Evolutionary conservation across 2,797 vertebrate genomes (phyloP), one percentile per base, ranked within the genome.

Genomic region (Bradypodion ventrale): DNA sequence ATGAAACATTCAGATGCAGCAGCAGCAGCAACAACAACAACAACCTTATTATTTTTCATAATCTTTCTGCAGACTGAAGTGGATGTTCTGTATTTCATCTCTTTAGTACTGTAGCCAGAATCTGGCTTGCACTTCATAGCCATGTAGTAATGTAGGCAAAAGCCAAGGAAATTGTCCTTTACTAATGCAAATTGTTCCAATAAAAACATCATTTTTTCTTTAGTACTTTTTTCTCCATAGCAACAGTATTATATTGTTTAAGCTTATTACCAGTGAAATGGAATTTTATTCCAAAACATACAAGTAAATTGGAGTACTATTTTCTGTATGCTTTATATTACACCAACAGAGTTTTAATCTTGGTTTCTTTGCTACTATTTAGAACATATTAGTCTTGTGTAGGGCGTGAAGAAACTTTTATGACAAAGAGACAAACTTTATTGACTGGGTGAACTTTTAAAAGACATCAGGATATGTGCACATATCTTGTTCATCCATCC

Each of bases 271-370:
- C 73, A 29, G 78, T 84, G 83, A 72, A 91, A 89, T 89, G 70
- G 78, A 52, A 32, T 88, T 65, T 88, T 85, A 73, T 35, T 15
- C 89, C 90, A 91, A 90, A 93, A 87, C 65, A 42, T 78, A n/a
- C 79, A 92, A 65, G 73, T 7, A 7, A 78, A 16, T 78, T 87
- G 83, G 77, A 90, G 16, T 73, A 66, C 44, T 92, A 69, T 87
- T 88, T 63, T 75, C 84, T 91, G 59, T 66, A 80, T 84, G 82
- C 52, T 82, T 83, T 23, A 40, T 91, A 82, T 85, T 87, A 84
- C 76, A 78, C 85, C 88, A 89, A 46, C 87, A 87, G 81, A 88
- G 62, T 85, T 37, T 63, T 85, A 85, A 88, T 65, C 87, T 76
- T 90, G n/a, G 27, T 82, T 74, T 82, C 70, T 63, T 15, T 49